A percentile compares a stretch with the other conserved stretches of the same genome.
Evolutionary conservation across 2,797 vertebrate species (phyloP).

Genomic region (Rhodeus uyekii): DNA sequence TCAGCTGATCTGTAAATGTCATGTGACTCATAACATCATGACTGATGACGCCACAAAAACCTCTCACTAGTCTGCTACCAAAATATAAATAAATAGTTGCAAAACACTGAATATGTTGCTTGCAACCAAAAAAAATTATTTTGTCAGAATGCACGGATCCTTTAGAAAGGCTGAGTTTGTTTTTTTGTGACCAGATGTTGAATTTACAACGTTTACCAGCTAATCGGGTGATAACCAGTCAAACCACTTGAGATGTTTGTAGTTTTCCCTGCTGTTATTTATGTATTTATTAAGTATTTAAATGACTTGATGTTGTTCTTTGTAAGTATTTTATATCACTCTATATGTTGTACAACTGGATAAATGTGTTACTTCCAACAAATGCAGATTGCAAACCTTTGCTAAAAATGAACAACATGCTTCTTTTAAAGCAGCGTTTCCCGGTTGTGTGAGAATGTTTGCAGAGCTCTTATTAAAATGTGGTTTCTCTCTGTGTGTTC

Average conservation of each 20-base stretch:
- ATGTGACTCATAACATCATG: not conserved
- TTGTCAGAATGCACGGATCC: not conserved
- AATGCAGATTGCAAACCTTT: too few relatives aligned
- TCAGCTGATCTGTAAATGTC: not conserved
- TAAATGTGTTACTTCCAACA: too few relatives aligned
- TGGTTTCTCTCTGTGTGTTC: not conserved
- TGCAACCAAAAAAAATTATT: rapidly evolving
- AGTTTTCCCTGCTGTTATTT: not conserved
- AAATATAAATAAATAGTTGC: not conserved
- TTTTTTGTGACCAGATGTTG: not conserved
- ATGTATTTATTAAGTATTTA: too few relatives aligned
- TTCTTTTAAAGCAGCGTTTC: not conserved
- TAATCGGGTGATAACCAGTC: not conserved
- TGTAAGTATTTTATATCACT: not conserved
- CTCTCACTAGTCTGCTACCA: not conserved
- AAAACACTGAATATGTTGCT: not conserved
- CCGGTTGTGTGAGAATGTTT: not conserved
- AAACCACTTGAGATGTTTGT: not conserved
- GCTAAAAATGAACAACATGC: not conserved
- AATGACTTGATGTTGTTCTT: not conserved
- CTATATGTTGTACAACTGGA: too few relatives aligned
- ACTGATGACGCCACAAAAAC: not conserved
- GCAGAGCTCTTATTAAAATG: not conserved
- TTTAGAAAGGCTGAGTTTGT: not conserved
- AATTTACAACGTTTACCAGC: not conserved